Evolutionary conservation across 1,140 invertebrate genomes (phyloP).

Genomic region (Tetragonula clypearis): DNA sequence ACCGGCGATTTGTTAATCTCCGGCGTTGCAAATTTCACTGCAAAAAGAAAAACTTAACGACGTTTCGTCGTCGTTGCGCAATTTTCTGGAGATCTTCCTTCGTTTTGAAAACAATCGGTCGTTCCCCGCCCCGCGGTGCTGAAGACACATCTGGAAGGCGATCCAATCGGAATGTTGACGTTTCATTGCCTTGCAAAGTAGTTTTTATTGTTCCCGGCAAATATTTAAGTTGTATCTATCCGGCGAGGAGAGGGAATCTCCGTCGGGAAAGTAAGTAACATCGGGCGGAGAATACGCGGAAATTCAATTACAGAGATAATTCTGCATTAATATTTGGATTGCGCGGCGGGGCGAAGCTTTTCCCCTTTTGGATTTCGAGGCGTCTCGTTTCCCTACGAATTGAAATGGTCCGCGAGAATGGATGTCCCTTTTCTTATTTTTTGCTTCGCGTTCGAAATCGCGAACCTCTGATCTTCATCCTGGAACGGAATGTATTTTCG

Average conservation of each 20-base stretch:
- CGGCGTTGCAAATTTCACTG: too few species aligned
- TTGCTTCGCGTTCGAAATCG: not conserved
- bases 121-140: too few species aligned
- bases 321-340: constrained; percentile 40
- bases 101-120: too few species aligned
- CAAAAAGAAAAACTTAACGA: too few species aligned
- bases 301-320: constrained; percentile 41
- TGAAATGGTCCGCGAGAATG: not conserved
- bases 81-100: not conserved
- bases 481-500: too few species aligned
- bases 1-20: too few species aligned
- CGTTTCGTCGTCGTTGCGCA: not conserved
- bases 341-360: not conserved
- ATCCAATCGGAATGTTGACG: not conserved
- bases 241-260: not conserved
- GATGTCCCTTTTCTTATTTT: too few species aligned
- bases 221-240: not conserved
- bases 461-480: not conserved
- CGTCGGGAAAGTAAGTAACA: not conserved
- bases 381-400: not conserved
- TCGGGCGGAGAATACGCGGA: not conserved
- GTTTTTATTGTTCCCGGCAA: not conserved
- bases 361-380: not conserved
- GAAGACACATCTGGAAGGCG: not conserved
- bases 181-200: constrained; percentile 2